Percentiles rank a stretch among this genome's conserved stretches.
Evolutionary conservation across 2,113 vertebrate species (phyloP).

Genomic region (Morone chrysops): DNA sequence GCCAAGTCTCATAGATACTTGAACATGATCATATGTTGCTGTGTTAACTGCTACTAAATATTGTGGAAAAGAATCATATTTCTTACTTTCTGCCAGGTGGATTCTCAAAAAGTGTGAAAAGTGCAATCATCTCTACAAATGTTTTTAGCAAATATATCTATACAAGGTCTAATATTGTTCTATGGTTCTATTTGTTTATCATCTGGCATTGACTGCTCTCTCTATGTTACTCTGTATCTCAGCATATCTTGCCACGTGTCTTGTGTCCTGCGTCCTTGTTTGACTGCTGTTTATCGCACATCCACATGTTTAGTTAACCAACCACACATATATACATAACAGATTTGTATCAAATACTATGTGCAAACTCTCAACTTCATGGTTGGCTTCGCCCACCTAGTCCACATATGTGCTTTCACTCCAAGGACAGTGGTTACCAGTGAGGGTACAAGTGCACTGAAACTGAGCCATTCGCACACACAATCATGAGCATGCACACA

Average conservation of each 20-base stretch:
- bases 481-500: constrained; percentile 26
- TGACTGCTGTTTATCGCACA: constrained; percentile 15
- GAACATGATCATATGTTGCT: background rate
- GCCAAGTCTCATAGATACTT: background rate
- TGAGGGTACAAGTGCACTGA: constrained; percentile 43
- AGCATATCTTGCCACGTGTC: background rate
- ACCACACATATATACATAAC: constrained; percentile 38
- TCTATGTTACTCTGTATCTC: background rate
- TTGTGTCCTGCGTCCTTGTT: constrained; percentile 31
- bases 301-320: constrained; percentile 33
- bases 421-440: constrained; percentile 48
- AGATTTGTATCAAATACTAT: constrained; percentile 48
- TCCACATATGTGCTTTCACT: constrained; percentile 66
- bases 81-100: background rate
- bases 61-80: background rate
- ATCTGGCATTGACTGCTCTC: constrained; percentile 19
- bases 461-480: constrained; percentile 29
- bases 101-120: background rate
- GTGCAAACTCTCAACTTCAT: constrained; percentile 34
- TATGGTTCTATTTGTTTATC: constrained; percentile 32
- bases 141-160: background rate
- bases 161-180: background rate
- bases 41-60: constrained; percentile 13
- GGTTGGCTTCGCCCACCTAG: constrained; percentile 50
- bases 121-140: background rate